Percentiles rank a stretch among this genome's conserved stretches.
Conservation (phyloP, 1,140 invertebrate species). For the Vanessa atalanta region DNA sequence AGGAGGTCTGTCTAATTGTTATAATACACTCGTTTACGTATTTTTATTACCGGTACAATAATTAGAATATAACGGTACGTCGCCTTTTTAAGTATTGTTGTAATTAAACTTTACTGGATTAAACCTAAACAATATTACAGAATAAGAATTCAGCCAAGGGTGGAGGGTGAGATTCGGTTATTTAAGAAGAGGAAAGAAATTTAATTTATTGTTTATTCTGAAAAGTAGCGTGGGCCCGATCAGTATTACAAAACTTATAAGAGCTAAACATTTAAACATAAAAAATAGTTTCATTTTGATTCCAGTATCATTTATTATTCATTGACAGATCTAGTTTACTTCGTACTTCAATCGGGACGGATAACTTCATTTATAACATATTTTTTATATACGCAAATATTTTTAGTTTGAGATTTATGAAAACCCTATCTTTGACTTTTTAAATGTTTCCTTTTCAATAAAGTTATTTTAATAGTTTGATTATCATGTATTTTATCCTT, state of each 20-base stretch:
- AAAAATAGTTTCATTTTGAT: background rate
- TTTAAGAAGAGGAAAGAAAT: constrained; percentile 75
- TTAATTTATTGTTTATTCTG: constrained; percentile 74
- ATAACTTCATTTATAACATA: too few species aligned
- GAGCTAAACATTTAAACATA: background rate
- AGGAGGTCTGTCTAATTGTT: constrained; percentile 79
- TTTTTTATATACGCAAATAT: too few species aligned
- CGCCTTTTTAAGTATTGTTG: constrained; percentile 63
- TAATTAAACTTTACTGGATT: constrained; percentile 72
- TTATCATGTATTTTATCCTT: too few species aligned
- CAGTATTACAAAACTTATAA: constrained; percentile 52
- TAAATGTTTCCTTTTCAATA: too few species aligned
- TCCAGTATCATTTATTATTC: background rate
- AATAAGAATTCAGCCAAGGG: constrained; percentile 42
- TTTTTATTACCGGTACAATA: constrained; percentile 79
- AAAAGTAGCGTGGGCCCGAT: constrained; percentile 51
- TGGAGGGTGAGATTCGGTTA: constrained; percentile 52
- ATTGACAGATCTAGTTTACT: background rate
- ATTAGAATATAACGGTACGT: constrained; percentile 78
- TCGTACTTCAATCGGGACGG: too few species aligned
- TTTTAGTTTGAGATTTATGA: too few species aligned
- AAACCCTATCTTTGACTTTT: too few species aligned
- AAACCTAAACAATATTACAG: constrained; percentile 64
- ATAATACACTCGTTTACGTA: constrained; percentile 81
- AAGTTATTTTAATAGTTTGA: too few species aligned